Evolutionary conservation across 2,888 invertebrate species (phyloP).

Genomic region (Tineola bisselliella): DNA sequence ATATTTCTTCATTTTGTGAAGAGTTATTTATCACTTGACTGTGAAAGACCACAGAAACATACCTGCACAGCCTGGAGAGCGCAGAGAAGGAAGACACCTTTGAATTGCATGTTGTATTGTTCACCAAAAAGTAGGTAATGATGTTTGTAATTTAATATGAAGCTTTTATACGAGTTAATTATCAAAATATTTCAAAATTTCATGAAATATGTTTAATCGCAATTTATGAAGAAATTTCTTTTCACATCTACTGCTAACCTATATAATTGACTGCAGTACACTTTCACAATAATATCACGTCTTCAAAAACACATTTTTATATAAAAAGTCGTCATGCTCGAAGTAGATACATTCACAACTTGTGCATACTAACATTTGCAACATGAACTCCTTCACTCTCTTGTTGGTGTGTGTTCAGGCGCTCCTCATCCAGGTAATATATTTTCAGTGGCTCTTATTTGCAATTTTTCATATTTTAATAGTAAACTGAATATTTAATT

Average conservation of each 20-base stretch:
- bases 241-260: neutral
- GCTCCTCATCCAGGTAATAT: conserved; percentile 19
- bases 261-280: neutral
- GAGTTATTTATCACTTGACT: too few species aligned
- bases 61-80: neutral
- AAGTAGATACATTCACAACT: neutral
- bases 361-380: neutral
- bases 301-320: neutral
- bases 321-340: neutral
- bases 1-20: too few species aligned
- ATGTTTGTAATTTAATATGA: neutral
- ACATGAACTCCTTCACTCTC: conserved; percentile 14
- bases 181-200: neutral
- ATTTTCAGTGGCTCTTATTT: too few species aligned
- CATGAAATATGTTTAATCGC: neutral
- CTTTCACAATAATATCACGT: neutral
- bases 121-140: neutral
- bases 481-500: too few species aligned
- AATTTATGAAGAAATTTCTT: neutral
- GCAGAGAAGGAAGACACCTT: neutral
- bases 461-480: too few species aligned
- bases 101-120: neutral
- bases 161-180: neutral
- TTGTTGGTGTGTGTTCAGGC: conserved; percentile 18
- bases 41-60: neutral